Conservation (phyloP, 1,140 invertebrate genomes). For the Muscidifurax raptorellus region DNA sequence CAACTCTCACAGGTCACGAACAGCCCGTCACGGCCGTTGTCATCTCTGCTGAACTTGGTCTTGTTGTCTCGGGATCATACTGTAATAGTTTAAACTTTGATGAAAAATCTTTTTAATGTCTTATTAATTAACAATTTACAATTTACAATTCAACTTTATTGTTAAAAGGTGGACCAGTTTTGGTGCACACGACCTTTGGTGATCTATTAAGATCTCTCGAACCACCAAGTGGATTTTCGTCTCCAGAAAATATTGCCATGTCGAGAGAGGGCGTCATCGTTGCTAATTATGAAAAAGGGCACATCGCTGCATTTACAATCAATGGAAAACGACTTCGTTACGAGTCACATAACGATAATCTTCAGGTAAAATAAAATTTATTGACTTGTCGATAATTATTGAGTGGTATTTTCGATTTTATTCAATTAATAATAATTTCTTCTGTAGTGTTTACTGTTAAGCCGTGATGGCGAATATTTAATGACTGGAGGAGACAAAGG, state of each 20-base stretch:
- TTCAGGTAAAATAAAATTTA: conserved; percentile 83
- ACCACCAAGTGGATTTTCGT: conserved; percentile 85
- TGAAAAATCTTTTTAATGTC: no score
- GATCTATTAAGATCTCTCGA: conserved; percentile 95
- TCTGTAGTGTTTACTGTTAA: conserved; percentile 91
- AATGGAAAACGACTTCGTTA: conserved; percentile 92
- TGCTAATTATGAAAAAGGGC: conserved; percentile 93
- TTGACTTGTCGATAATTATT: background rate
- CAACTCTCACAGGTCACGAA: conserved; percentile 97
- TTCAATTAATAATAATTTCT: conserved; percentile 27
- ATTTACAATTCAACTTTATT: background rate
- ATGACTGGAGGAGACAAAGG: conserved; percentile 97
- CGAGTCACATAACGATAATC: conserved; percentile 94
- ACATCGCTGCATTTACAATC: conserved; percentile 94
- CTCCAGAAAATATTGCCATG: conserved; percentile 94
- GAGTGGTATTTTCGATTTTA: background rate
- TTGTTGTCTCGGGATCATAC: conserved; percentile 96
- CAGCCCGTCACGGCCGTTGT: conserved; percentile 95
- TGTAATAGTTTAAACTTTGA: conserved; percentile 77
- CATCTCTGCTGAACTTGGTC: conserved; percentile 97
- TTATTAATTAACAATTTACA: no score
- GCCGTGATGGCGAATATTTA: conserved; percentile 98
- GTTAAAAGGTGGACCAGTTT: conserved; percentile 90
- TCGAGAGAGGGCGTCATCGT: conserved; percentile 97
- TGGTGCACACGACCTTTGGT: conserved; percentile 98